Evolutionary conservation across 64 coral and sea anemone genomes (phyloP).

Genomic region (Trachythela sp.): DNA sequence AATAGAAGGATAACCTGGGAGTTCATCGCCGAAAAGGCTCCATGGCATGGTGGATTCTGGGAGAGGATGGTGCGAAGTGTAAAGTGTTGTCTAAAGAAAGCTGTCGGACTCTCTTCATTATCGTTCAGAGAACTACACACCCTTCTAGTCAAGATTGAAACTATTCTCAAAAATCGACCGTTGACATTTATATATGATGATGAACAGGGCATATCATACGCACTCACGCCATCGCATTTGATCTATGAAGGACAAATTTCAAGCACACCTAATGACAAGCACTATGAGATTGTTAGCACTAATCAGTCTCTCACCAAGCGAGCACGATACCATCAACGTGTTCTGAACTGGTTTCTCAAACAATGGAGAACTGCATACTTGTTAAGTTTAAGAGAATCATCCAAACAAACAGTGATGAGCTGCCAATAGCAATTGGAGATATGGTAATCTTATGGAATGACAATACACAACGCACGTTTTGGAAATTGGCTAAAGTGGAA

Average conservation of each 20-base stretch:
- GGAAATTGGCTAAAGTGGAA: background rate
- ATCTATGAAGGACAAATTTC: background rate
- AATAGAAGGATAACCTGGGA: background rate
- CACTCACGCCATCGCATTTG: background rate
- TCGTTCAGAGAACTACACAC: conserved; percentile 35
- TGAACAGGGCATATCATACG: background rate
- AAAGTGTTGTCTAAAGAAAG: conserved; percentile 34
- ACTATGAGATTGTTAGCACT: background rate
- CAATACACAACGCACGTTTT: background rate
- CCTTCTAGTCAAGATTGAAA: conserved; percentile 25
- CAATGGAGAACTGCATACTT: conserved; percentile 1
- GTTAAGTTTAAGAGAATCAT: conserved; percentile 11
- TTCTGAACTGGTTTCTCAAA: background rate
- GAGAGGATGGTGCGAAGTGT: conserved; percentile 41
- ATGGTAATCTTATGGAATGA: conserved; percentile 11
- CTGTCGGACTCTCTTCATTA: conserved; percentile 3
- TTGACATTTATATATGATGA: background rate
- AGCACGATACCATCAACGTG: background rate
- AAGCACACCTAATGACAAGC: background rate
- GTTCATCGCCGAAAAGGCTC: background rate
- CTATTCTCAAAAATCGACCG: conserved; percentile 17
- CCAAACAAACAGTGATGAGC: background rate
- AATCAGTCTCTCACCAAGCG: conserved; percentile 5
- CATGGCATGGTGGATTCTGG: background rate
- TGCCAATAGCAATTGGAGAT: background rate